Evolutionary conservation across 2,113 vertebrate genomes (phyloP), one percentile per base, ranked within the genome.

Genomic region (Plotosus lineatus): DNA sequence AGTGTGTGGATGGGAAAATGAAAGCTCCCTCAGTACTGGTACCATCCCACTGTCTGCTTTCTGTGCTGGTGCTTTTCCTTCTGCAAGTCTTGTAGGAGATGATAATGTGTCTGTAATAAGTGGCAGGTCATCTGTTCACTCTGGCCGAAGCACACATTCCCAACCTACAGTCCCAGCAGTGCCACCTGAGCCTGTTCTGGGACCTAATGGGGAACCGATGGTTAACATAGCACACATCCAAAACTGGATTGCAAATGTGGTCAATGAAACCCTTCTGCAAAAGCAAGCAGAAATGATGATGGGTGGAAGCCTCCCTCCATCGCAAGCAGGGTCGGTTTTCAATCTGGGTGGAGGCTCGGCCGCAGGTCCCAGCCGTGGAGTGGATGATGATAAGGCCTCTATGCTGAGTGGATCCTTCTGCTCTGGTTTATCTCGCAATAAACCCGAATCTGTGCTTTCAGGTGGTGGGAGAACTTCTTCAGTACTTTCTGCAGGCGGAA

Each of bases 171-270:
- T 92, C 77, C 93, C 94, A 1, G 87, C 84, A 14, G 86, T 95
- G 7, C 91, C 89, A 7, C 92, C 90, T 0, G 76, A 42, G 40
- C 89, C 87, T 6, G 86, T 96, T 6, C 89, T 89, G 1, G 92
- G 91, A 1, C 90, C 94, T 12, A 94, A 95, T 31, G 94, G 95
- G 0, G 95, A 95, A 72, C 93, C 95, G 17, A 93, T 95, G 77
- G 92, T 98, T 72, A 95, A 97, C 77, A 88, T 98, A 11, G 91
- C 95, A 58, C 95, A 93, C 78, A 98, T 98, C 85, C 97, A 98
- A 87, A 98, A 94, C 89, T 99, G 98, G 98, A 99, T 99, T 0
- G 94, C 96, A 36, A 97, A 89, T 0, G 96, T 99, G 0, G 97
- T 99, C 77, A 94, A 88, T 0, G 97, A 99, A 86, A 98, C 97